phyloP scores from a whole-genome alignment of 2,113 vertebrate genomes.

The Carollia perspicillata region DNA sequence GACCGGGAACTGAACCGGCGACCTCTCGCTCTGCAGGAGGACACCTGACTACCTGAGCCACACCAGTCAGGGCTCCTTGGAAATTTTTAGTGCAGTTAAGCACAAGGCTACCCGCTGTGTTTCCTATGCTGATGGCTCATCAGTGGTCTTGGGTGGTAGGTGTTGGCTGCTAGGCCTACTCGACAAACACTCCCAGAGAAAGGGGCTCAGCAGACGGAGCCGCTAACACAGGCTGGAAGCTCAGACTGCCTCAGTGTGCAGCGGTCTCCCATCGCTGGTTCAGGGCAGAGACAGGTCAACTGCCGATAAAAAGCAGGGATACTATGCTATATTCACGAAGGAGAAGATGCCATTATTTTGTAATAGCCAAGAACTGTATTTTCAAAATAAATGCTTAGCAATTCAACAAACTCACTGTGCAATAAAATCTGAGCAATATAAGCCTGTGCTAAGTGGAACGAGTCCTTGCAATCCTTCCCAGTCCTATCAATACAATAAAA shows the following conservation, averaged over 20 bases:
- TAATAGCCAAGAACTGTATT: not conserved
- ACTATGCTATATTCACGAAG: not conserved
- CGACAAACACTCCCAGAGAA: not conserved
- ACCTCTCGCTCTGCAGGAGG: too few relatives aligned
- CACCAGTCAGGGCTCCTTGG: not conserved
- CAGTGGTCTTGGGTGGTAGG: not conserved
- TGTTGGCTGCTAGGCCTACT: not conserved
- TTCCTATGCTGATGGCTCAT: not conserved
- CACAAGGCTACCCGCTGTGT: not conserved
- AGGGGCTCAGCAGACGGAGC: not conserved
- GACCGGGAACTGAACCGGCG: too few relatives aligned
- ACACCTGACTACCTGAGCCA: too few relatives aligned
- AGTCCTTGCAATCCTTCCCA: not conserved
- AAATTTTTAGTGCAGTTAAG: not conserved
- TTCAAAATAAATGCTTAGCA: not conserved
- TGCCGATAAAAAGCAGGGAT: not conserved
- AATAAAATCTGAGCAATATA: not conserved
- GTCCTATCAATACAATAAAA: not conserved
- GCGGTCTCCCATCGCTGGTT: not conserved
- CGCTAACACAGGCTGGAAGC: not conserved
- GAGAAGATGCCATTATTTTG: not conserved
- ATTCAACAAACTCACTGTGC: not conserved
- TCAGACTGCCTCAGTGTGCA: not conserved
- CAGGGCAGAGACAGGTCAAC: not conserved
- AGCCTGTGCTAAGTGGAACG: not conserved